Evolutionary conservation across 2,888 invertebrate genomes (phyloP).

Genomic region (Drosophila sordidula): DNA sequence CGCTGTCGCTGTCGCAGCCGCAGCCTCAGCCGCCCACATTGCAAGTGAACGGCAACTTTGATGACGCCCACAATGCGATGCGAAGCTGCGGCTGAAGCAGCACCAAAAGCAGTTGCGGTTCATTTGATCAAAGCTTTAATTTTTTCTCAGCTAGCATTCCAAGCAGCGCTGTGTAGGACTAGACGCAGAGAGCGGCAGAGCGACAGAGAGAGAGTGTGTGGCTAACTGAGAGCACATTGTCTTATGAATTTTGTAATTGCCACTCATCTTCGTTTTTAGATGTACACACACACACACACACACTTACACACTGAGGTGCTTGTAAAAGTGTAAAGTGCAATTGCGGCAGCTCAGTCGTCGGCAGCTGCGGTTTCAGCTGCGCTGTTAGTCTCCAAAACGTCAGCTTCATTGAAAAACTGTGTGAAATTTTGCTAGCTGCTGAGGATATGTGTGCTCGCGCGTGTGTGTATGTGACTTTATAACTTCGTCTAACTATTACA

Average conservation of each 20-base stretch:
- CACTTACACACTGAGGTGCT: slow-evolving; percentile 7
- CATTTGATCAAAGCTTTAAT: slow-evolving; percentile 68
- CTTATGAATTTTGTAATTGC: slow-evolving; percentile 64
- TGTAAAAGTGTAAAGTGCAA: slow-evolving; percentile 51
- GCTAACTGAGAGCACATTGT: slow-evolving; percentile 38
- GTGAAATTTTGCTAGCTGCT: slow-evolving; percentile 55
- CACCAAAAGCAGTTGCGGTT: slow-evolving; percentile 59
- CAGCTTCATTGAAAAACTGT: slow-evolving; percentile 67
- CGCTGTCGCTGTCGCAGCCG: slow-evolving; percentile 16
- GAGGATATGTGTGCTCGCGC: slow-evolving; percentile 41
- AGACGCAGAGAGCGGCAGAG: slow-evolving; percentile 20
- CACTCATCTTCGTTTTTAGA: slow-evolving; percentile 53
- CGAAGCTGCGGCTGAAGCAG: slow-evolving; percentile 27
- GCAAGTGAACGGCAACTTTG: slow-evolving; percentile 79
- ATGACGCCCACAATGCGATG: slow-evolving; percentile 71
- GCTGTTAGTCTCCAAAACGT: slow-evolving; percentile 11
- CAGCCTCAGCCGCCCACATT: slow-evolving; percentile 56
- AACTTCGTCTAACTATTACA: slow-evolving; percentile 60
- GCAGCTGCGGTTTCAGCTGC: slow-evolving; percentile 23
- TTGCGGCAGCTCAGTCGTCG: slow-evolving; percentile 39
- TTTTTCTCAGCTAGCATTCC: slow-evolving; percentile 63
- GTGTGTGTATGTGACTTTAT: slow-evolving; percentile 34
- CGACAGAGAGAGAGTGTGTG: slow-evolving; percentile 14
- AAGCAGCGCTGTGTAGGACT: slow-evolving; percentile 66
- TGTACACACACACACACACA: slow-evolving; percentile 30